These are phyloP conservation scores for Polylopha cassiicola DNA, from an alignment of 2,888 invertebrate genomes.

Conservation along the genomic window DNA sequence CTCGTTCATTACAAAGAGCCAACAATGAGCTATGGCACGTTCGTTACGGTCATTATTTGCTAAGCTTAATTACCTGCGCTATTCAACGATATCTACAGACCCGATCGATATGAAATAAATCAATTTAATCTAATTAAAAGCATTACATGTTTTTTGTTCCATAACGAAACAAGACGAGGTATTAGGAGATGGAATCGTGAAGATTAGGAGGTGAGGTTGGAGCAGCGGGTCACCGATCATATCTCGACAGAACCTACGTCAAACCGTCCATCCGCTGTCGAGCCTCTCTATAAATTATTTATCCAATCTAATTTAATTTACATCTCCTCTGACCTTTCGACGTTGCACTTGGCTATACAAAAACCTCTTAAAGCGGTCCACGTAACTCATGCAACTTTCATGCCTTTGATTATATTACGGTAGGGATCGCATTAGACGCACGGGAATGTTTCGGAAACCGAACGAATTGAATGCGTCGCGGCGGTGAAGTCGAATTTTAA, in stretches of 20 bases:
- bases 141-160: slow-evolving; percentile 74
- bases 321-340: slow-evolving; percentile 65
- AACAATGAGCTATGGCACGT: slow-evolving; percentile 40
- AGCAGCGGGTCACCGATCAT: slow-evolving; percentile 71
- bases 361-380: slow-evolving; percentile 41
- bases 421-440: slow-evolving; percentile 43
- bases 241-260: slow-evolving; percentile 59
- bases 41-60: slow-evolving; percentile 61
- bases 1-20: slow-evolving; percentile 21
- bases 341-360: slow-evolving; percentile 49
- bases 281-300: slow-evolving; percentile 67
- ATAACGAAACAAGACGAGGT: slow-evolving; percentile 69
- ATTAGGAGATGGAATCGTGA: slow-evolving; percentile 69
- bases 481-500: slow-evolving; percentile 25
- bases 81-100: slow-evolving; percentile 51
- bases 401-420: slow-evolving; percentile 50
- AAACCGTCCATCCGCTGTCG: slow-evolving; percentile 70
- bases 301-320: slow-evolving; percentile 74
- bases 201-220: slow-evolving; percentile 64
- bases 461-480: slow-evolving; percentile 13
- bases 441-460: slow-evolving; percentile 7
- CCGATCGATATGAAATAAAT: slow-evolving; percentile 70
- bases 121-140: slow-evolving; percentile 78
- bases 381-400: slow-evolving; percentile 58
- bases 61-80: slow-evolving; percentile 66